phyloP scores from a whole-genome alignment of 2,797 vertebrate species.

The Buceros bicornis region DNA sequence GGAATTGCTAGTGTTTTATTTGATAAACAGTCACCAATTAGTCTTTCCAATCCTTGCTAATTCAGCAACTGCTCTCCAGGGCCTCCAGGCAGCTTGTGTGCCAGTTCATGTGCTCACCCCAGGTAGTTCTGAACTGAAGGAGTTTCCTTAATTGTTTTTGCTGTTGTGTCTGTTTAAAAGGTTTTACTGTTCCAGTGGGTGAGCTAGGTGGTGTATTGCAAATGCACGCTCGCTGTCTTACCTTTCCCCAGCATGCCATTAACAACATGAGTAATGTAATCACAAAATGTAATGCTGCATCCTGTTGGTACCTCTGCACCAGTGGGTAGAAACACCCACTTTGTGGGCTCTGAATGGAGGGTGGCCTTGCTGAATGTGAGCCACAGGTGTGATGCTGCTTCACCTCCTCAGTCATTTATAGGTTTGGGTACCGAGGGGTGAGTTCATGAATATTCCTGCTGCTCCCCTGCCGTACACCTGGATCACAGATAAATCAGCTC shows the following conservation, averaged over 20 bases:
- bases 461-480: neutral
- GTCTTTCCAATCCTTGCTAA: conserved; percentile 41
- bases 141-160: conserved; percentile 63
- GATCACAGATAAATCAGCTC: neutral
- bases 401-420: neutral
- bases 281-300: neutral
- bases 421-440: neutral
- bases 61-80: conserved; percentile 49
- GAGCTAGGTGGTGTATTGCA: conserved; percentile 22
- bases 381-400: neutral
- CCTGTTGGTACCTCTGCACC: neutral
- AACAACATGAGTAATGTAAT: neutral
- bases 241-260: neutral
- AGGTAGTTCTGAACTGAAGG: conserved; percentile 60
- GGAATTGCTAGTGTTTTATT: conserved; percentile 40
- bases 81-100: conserved; percentile 40
- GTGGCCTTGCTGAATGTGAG: neutral
- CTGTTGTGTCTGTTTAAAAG: conserved; percentile 54
- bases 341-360: neutral
- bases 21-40: conserved; percentile 70
- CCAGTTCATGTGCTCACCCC: conserved; percentile 25
- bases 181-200: conserved; percentile 37
- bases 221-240: neutral
- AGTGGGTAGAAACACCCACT: neutral
- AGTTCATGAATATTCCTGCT: neutral